Evolutionary conservation across 2,797 vertebrate genomes (phyloP).

Genomic region (Ficedula albicollis): DNA sequence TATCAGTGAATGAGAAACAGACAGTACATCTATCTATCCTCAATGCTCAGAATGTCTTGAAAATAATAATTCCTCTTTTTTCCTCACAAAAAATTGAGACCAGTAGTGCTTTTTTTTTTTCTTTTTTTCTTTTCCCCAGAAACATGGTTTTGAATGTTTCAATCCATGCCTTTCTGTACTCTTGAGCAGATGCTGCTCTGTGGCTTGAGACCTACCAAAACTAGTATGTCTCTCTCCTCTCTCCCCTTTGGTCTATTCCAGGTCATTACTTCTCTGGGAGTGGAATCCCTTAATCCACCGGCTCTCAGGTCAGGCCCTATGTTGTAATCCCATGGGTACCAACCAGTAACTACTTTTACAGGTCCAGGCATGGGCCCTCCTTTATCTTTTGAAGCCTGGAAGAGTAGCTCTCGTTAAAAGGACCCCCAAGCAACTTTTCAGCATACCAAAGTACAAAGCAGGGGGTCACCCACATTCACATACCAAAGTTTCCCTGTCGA

Average conservation of each 20-base stretch:
- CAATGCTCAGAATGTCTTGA: not conserved
- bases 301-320: not conserved
- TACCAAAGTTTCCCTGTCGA: not conserved
- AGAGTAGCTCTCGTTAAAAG: conserved; percentile 13
- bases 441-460: conserved; percentile 25
- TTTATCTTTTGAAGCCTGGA: conserved; percentile 24
- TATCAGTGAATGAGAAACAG: not conserved
- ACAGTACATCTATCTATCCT: not conserved
- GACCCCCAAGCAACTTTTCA: conserved; percentile 40
- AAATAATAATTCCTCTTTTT: not conserved
- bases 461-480: not conserved
- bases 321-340: not conserved
- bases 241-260: not conserved
- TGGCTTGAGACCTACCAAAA: not conserved
- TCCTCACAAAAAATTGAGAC: not conserved
- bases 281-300: not conserved
- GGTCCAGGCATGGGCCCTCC: not conserved
- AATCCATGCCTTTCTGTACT: not conserved
- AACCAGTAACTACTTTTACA: not conserved
- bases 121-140: not conserved
- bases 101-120: not conserved
- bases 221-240: not conserved
- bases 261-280: not conserved
- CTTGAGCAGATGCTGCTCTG: not conserved
- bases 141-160: not conserved